Evolutionary conservation across 2,113 vertebrate species (phyloP), one percentile per base, ranked within the genome.

Genomic region (Amblyornis subalaris): DNA sequence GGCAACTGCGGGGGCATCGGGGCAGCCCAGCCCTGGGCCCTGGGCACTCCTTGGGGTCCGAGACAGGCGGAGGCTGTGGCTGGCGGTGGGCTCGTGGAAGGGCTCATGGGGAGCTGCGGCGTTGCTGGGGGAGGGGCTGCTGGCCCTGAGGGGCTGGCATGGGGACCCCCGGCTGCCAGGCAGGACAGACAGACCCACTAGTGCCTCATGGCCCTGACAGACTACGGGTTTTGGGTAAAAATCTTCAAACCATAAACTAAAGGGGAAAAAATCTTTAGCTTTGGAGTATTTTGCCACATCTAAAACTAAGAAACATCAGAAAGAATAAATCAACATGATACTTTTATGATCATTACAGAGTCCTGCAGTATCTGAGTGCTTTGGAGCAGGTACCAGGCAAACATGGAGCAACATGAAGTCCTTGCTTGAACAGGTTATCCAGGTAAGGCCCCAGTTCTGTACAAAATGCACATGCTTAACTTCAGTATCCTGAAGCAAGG

Each of bases 111-210:
- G 19, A 66, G 26, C 51, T 25, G 42, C 2, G 62, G 10, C 70
- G 15, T 4, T 40, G 48, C 83, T 24, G 73, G 38, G 64, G 5
- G 22, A 61, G 50, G 10, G 23, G 50, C 61, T 85, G 51, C 45
- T 0, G 3, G 35, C 11, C 45, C 33, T 0, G 0, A 14, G 36
- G 12, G 8, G 3, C 6, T 19, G 54, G 2, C 13, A 2, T 2
- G 42, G 67, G 21, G 3, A 57, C 23, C 36, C 38, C 42, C 60
- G 12, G 0, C 6, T 31, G 29, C 3, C 3, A 4, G 26, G 9
- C 35, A 36, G 33, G 14, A 35, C 28, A 65, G 7, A 22, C 28
- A 40, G 24, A n/a, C 5, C 17, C 26, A 44, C 28, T 31, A 25
- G 47, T 12, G 47, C 9, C 24, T 66, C 9, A 2, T 5, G 57